These are phyloP conservation scores for Serranochromis macrocephalus DNA, from an alignment of 2,113 vertebrate genomes.

Conservation along the genomic window DNA sequence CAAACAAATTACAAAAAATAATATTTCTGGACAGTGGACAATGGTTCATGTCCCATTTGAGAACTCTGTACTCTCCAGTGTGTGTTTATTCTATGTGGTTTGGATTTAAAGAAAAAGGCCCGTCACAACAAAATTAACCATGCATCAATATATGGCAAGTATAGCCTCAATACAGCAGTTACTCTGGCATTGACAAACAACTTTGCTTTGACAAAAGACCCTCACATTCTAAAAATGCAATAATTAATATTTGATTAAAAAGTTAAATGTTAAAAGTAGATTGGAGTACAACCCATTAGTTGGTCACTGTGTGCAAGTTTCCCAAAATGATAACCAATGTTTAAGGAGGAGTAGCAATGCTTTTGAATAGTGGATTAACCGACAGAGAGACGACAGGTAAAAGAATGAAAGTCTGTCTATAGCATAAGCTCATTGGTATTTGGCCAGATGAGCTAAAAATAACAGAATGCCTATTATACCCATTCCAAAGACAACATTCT, in stretches of 20 bases:
- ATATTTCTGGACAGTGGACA: not conserved
- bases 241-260: not conserved
- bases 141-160: not conserved
- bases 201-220: not conserved
- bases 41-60: not conserved
- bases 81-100: not conserved
- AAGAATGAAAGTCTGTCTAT: not conserved
- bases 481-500: not conserved
- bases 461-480: not conserved
- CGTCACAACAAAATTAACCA: not conserved
- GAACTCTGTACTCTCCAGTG: not conserved
- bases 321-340: not conserved
- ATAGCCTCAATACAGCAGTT: not conserved
- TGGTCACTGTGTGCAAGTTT: not conserved
- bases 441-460: not conserved
- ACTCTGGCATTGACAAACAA: not conserved
- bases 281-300: not conserved
- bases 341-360: not conserved
- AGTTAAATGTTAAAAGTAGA: not conserved
- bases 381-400: not conserved
- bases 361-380: not conserved
- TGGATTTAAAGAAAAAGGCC: not conserved
- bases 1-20: not conserved
- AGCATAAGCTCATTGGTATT: not conserved
- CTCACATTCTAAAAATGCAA: not conserved